These are phyloP conservation scores for Lepidostoma basale DNA, from an alignment of 1,140 invertebrate species.

Conservation along the genomic window DNA sequence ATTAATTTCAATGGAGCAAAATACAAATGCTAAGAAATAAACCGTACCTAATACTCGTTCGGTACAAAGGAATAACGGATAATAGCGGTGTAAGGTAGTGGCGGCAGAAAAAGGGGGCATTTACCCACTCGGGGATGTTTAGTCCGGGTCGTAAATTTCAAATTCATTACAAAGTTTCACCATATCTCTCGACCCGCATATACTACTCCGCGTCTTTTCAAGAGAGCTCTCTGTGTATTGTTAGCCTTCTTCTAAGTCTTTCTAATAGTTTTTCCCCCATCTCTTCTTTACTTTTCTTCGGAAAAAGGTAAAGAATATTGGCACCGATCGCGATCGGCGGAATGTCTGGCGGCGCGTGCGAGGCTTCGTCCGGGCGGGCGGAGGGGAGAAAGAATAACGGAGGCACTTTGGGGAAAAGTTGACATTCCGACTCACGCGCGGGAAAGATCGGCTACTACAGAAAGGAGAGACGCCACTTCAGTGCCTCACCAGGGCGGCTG, in stretches of 20 bases:
- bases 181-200: conserved; percentile 31
- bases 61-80: neutral
- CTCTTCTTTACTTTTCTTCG: neutral
- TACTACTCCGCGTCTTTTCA: neutral
- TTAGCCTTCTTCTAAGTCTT: conserved; percentile 16
- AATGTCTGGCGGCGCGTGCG: conserved; percentile 7
- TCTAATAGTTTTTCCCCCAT: conserved; percentile 13
- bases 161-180: conserved; percentile 44
- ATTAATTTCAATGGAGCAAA: too few relatives aligned
- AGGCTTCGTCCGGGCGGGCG: neutral
- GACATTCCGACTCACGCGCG: neutral
- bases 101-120: neutral
- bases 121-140: conserved; percentile 8
- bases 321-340: conserved; percentile 12
- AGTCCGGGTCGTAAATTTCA: conserved; percentile 37
- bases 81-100: neutral
- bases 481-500: neutral
- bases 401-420: neutral
- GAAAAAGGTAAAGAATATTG: conserved; percentile 23
- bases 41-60: neutral
- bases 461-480: neutral
- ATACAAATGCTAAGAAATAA: too few relatives aligned
- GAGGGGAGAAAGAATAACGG: neutral
- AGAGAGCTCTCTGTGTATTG: conserved; percentile 5
- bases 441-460: too few relatives aligned